Evolutionary conservation across 2,888 invertebrate genomes (phyloP).

Genomic region (Platypus cylindrus): DNA sequence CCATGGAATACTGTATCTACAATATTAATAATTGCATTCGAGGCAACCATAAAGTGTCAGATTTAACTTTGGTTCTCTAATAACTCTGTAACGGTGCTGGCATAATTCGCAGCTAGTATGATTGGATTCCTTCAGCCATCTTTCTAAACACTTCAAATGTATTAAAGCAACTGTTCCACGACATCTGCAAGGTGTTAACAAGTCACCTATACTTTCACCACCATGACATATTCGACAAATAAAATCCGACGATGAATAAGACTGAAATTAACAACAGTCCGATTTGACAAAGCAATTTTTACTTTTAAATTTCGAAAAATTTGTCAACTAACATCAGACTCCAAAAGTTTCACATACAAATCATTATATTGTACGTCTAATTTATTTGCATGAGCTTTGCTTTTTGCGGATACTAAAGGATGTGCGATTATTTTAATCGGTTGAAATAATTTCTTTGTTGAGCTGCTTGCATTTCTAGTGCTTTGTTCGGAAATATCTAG

Average conservation of each 20-base stretch:
- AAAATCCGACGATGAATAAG: constrained; percentile 17
- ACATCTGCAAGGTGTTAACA: constrained; percentile 43
- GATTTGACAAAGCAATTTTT: no score
- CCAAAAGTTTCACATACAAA: constrained; percentile 25
- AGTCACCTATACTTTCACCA: constrained; percentile 32
- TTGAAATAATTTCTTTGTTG: constrained; percentile 14
- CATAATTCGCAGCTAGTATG: constrained; percentile 45
- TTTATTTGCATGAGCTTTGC: constrained; percentile 27
- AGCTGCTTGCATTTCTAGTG: constrained; percentile 1
- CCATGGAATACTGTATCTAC: constrained; percentile 26
- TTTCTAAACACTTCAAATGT: constrained; percentile 44
- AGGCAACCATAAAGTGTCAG: constrained; percentile 1
- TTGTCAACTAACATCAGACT: constrained; percentile 21
- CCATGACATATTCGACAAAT: constrained; percentile 36
- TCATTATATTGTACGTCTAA: constrained; percentile 23
- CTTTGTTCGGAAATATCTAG: constrained; percentile 17
- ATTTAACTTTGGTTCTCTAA: constrained; percentile 33
- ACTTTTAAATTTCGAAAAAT: no score
- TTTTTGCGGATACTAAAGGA: constrained; percentile 27
- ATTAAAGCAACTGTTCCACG: constrained; percentile 42
- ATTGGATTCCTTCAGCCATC: constrained; percentile 43
- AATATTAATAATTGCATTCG: constrained; percentile 6
- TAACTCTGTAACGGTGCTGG: constrained; percentile 38
- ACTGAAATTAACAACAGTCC: no score
- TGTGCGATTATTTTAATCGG: constrained; percentile 23